Conservation (phyloP, 2,113 vertebrate species). For the Puma concolor region DNA sequence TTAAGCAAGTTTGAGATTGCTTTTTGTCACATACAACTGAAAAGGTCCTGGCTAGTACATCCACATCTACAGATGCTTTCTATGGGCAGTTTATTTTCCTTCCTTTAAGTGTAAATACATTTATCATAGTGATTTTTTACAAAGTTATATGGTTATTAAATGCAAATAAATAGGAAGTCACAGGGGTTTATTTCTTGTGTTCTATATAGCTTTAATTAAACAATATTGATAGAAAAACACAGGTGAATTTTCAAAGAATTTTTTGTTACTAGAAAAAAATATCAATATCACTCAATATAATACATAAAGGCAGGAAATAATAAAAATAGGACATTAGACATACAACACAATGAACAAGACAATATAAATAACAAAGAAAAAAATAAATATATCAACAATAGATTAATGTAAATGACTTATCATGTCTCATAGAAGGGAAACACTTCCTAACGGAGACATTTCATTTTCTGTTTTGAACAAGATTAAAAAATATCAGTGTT, state of each 20-base stretch:
- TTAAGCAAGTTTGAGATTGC: neutral
- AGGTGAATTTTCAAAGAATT: neutral
- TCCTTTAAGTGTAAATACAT: neutral
- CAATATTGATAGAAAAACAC: neutral
- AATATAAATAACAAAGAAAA: neutral
- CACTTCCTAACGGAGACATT: neutral
- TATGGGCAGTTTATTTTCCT: neutral
- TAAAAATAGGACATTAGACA: neutral
- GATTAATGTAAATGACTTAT: slow-evolving; percentile 9
- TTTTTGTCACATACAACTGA: neutral
- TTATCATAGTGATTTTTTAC: neutral
- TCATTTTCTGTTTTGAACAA: slow-evolving; percentile 28
- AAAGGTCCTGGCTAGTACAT: neutral
- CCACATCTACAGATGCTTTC: neutral
- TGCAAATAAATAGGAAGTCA: neutral
- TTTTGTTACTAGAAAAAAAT: neutral
- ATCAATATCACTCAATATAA: neutral
- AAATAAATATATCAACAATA: neutral
- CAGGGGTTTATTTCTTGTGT: neutral
- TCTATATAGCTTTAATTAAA: neutral
- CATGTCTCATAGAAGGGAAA: neutral
- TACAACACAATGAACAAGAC: neutral
- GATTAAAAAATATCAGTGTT: neutral
- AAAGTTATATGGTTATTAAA: neutral
- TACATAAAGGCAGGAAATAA: neutral